Evolutionary conservation across 2,113 vertebrate genomes (phyloP), one percentile per base, ranked within the genome.

Genomic region (Agelaius phoeniceus): DNA sequence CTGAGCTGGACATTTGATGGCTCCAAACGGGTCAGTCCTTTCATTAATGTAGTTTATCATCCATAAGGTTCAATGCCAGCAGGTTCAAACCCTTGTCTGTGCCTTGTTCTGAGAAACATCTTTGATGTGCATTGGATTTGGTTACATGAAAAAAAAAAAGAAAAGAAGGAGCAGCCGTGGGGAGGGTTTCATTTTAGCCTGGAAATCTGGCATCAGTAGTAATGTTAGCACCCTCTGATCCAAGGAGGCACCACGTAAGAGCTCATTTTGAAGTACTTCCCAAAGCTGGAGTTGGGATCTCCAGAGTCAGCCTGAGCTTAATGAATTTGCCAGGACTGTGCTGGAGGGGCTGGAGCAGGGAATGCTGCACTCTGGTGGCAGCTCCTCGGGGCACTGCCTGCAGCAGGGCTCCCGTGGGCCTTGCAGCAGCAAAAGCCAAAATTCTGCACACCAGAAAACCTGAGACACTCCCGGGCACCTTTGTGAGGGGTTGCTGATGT

Each of bases 191-290:
- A 48, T 86, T 95, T 93, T 91, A 95, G 91, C 68, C 79, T 97
- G 96, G 93, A 97, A 97, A 95, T 96, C 95, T 95, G 93, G 90
- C 95, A 80, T 97, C 72, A 86, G 6, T 26, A 93, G 93, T 59
- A 95, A 90, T 92, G 93, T 96, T 96, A 96, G 94, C 92, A 96
- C 94, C 94, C 93, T 95, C 79, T 88, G 92, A 92, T 95, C 92
- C 95, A 96, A 90, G 85, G 48, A 96, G 94, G 92, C 92, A 97
- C 93, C 95, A 96, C 93, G 59, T 94, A 96, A 96, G 93, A 96
- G 82, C 87, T 96, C 82, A 78, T 90, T 96, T 96, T 95, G 96
- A 96, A 97, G 94, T 87, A 51, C 57, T 94, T 94, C 90, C 87
- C 94, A 93, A 96, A 92, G 62, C 17, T 93, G 90, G 79, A 80